Evolutionary conservation across 2,888 invertebrate genomes (phyloP).

Genomic region (Himalopsyche kuldschensis): DNA sequence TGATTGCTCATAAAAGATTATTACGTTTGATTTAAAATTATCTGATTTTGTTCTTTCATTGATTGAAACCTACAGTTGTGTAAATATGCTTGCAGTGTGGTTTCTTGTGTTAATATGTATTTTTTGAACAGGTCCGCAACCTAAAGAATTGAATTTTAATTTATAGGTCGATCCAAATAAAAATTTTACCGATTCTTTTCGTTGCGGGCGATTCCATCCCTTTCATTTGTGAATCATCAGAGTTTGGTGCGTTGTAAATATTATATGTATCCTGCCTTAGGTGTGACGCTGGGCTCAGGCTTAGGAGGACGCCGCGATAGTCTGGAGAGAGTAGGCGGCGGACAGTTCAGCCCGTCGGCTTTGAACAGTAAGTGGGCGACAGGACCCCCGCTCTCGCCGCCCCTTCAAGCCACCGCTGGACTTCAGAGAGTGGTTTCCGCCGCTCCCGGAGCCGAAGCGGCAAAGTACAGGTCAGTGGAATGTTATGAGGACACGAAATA

Average conservation of each 20-base stretch:
- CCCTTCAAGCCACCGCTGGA: constrained; percentile 68
- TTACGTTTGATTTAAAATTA: too few relatives aligned
- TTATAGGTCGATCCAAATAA: neutral
- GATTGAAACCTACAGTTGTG: neutral
- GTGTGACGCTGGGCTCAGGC: constrained; percentile 35
- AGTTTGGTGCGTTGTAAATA: neutral
- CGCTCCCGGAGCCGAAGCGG: constrained; percentile 91
- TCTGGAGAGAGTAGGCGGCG: constrained; percentile 54
- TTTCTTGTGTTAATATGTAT: neutral
- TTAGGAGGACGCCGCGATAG: constrained; percentile 56
- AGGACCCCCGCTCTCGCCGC: constrained; percentile 67
- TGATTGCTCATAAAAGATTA: too few relatives aligned
- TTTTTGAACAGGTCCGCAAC: neutral
- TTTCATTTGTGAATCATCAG: neutral
- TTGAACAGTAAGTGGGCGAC: constrained; percentile 50
- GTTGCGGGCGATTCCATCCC: neutral
- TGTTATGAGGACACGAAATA: neutral
- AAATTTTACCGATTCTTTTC: neutral
- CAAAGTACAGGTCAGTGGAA: constrained; percentile 65
- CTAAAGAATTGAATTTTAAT: neutral
- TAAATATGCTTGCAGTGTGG: neutral
- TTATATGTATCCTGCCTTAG: constrained; percentile 46
- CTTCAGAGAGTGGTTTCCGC: constrained; percentile 59
- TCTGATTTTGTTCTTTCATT: too few relatives aligned
- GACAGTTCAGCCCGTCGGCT: constrained; percentile 55